Conservation (phyloP, 2,888 invertebrate genomes). For the Rhaphigaster nebulosa region DNA sequence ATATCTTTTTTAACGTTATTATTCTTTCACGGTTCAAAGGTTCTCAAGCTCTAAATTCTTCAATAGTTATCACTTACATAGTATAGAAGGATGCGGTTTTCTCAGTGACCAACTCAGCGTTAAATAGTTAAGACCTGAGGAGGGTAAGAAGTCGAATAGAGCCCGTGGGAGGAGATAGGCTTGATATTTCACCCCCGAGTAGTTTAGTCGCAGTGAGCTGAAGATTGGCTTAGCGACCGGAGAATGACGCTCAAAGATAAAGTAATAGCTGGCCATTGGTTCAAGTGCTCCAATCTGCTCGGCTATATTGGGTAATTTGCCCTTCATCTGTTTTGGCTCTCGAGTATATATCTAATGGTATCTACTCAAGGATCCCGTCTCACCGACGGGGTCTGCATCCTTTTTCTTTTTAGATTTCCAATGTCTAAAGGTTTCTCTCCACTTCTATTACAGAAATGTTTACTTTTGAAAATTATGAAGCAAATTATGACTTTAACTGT, state of each 20-base stretch:
- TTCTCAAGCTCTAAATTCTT: neutral
- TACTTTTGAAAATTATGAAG: neutral
- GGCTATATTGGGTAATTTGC: slow-evolving; percentile 34
- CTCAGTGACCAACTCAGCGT: neutral
- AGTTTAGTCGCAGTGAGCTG: neutral
- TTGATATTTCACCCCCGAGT: slow-evolving; percentile 31
- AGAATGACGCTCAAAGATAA: slow-evolving; percentile 35
- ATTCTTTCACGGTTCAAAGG: neutral
- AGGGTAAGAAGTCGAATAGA: neutral
- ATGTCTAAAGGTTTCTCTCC: neutral
- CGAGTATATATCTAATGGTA: neutral
- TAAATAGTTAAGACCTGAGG: neutral
- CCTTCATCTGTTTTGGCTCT: neutral
- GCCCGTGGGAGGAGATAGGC: neutral
- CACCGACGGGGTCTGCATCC: neutral
- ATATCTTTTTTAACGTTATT: neutral
- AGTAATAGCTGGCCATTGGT: slow-evolving; percentile 19
- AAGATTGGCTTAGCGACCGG: slow-evolving; percentile 30
- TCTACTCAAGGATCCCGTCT: neutral
- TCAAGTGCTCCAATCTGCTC: slow-evolving; percentile 6
- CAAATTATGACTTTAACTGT: no score
- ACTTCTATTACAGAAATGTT: neutral
- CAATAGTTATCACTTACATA: neutral
- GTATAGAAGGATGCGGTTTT: neutral
- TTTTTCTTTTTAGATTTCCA: neutral